Evolutionary conservation across 2,888 invertebrate species (phyloP).

Genomic region (Patella ulyssiponensis): DNA sequence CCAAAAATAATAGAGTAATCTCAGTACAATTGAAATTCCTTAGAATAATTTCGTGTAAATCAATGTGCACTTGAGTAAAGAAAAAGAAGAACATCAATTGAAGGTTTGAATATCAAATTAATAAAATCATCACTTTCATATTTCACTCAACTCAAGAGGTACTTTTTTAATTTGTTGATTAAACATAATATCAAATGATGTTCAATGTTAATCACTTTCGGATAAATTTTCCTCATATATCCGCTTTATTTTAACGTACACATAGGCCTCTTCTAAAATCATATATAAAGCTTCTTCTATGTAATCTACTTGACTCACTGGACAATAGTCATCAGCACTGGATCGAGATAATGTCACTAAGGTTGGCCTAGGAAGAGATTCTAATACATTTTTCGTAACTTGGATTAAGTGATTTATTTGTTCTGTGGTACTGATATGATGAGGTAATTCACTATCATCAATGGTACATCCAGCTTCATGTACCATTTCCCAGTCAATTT

Average conservation of each 20-base stretch:
- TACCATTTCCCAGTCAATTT: slow-evolving; percentile 82
- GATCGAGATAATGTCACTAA: slow-evolving; percentile 82
- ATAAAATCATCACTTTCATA: too few relatives aligned
- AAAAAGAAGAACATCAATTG: too few relatives aligned
- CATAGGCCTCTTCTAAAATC: slow-evolving; percentile 53
- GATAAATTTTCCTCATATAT: not conserved
- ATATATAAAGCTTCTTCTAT: slow-evolving; percentile 78
- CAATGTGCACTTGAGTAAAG: too few relatives aligned
- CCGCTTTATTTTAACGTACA: slow-evolving; percentile 12
- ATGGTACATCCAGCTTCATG: slow-evolving; percentile 91
- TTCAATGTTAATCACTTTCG: too few relatives aligned
- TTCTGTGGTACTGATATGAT: slow-evolving; percentile 82
- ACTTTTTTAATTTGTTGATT: too few relatives aligned
- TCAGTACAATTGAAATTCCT: too few relatives aligned
- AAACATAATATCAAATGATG: too few relatives aligned
- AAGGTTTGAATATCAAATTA: too few relatives aligned
- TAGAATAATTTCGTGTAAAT: too few relatives aligned
- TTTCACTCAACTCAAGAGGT: too few relatives aligned
- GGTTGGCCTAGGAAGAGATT: slow-evolving; percentile 79
- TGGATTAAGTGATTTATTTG: slow-evolving; percentile 80
- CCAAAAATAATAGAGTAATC: too few relatives aligned
- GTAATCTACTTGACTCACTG: slow-evolving; percentile 84
- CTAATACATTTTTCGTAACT: slow-evolving; percentile 76
- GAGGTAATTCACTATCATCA: slow-evolving; percentile 85
- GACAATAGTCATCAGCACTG: slow-evolving; percentile 91